Evolutionary conservation across 2,888 invertebrate genomes (phyloP), one percentile per base, ranked within the genome.

Genomic region (Saturnia pavonia): DNA sequence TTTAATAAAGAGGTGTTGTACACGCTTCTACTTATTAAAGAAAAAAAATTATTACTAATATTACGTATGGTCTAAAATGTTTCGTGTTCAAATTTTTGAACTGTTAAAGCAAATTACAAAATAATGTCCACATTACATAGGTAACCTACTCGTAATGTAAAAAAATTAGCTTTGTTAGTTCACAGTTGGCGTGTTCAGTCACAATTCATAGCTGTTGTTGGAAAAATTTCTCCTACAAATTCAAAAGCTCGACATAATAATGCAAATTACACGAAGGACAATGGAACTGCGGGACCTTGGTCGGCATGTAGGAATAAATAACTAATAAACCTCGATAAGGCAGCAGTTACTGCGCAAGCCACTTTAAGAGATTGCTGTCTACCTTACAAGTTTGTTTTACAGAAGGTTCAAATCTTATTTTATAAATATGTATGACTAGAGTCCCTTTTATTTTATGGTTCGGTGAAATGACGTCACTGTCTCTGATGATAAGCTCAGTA

Each of bases 291-390:
- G 76, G 77, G 80, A 78, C 81, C 82, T 82, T 78, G 79, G 81
- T 78, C 73, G 75, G 76, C 78, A 79, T 81, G 82, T 76, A 79
- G 73, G 88, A 86, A 91, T 91, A 91, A 91, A 92, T 92, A 92
- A 90, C 87, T 91, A 91, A 92, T 91, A 91, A 88, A 89, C 83
- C 81, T 79, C 83, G 85, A 90, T 90, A 91, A 90, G 88, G 84
- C 82, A 76, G 79, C 75, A 76, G 81, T 82, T 84, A 83, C 84
- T 73, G 76, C 75, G 79, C 82, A 83, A 79, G 80, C 88, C 92
- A 92, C 91, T 91, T 91, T 90, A 88, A 88, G 88, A 91, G 91
- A 92, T 91, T 92, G 92, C 88, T 82, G 81, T 74, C 85, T 83
- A 83, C 85, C 87, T 84, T 84, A 80, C 78, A 42, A 16, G 51